These are phyloP conservation scores for Pantala flavescens DNA, from an alignment of 1,140 invertebrate species.

Conservation along the genomic window DNA sequence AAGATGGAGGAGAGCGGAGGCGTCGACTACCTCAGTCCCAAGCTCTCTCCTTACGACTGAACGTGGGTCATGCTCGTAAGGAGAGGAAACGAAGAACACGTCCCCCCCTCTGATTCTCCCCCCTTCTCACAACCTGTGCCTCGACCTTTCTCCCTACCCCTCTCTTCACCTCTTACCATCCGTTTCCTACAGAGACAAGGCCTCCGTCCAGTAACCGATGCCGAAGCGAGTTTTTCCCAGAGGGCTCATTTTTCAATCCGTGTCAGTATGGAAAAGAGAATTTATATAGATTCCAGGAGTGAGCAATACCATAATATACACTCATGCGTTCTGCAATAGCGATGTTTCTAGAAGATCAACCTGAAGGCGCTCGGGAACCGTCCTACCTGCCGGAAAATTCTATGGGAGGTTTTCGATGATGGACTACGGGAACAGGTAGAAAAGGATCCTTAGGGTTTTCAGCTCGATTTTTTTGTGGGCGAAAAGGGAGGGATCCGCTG, in stretches of 20 bases:
- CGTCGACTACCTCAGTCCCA: background rate
- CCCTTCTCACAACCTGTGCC: background rate
- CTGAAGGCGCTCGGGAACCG: too few relatives aligned
- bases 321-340: too few relatives aligned
- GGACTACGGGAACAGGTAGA: too few relatives aligned
- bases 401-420: too few relatives aligned
- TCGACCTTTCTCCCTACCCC: background rate
- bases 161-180: background rate
- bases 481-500: too few relatives aligned
- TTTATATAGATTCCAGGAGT: too few relatives aligned
- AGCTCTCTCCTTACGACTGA: background rate
- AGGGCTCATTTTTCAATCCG: background rate
- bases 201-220: background rate
- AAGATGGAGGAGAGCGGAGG: background rate
- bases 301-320: too few relatives aligned
- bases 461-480: too few relatives aligned
- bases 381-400: too few relatives aligned
- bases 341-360: too few relatives aligned
- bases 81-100: slow-evolving; percentile 4
- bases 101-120: background rate
- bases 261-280: background rate
- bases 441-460: too few relatives aligned
- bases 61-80: background rate
- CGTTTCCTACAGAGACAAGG: background rate
- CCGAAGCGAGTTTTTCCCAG: background rate